Conservation (phyloP, 2,113 vertebrate genomes). For the Calyptommatus sinebrachiatus region DNA sequence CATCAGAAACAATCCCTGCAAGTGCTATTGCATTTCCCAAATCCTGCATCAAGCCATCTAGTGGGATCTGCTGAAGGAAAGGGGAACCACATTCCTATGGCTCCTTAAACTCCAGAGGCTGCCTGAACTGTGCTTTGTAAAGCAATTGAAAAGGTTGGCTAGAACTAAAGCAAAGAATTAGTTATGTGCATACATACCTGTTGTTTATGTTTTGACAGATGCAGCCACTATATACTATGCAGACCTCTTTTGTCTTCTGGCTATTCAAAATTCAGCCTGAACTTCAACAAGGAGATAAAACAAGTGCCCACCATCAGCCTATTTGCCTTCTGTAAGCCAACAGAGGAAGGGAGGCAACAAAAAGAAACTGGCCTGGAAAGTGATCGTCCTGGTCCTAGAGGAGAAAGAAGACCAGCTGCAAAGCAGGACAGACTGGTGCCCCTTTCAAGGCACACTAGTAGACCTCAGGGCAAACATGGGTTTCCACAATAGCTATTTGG, state of each 20-base stretch:
- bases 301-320: no score
- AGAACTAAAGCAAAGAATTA: no score
- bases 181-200: no score
- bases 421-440: no score
- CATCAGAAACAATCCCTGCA: not conserved
- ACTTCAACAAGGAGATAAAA: not conserved
- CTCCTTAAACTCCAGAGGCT: not conserved
- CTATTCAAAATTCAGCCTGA: not conserved
- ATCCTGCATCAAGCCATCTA: not conserved
- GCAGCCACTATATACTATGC: not conserved
- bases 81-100: no score
- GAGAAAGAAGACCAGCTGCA: not conserved
- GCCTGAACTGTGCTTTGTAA: not conserved
- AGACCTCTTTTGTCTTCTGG: not conserved
- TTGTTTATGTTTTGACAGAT: not conserved
- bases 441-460: not conserved
- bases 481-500: slow-evolving; percentile 10
- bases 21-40: not conserved
- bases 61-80: not conserved
- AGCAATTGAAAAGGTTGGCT: no score
- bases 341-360: no score
- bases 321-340: not conserved
- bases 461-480: not conserved
- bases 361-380: not conserved
- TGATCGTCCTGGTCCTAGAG: not conserved